Conservation (phyloP, 2,797 vertebrate species). For the Darevskia nairensis region DNA sequence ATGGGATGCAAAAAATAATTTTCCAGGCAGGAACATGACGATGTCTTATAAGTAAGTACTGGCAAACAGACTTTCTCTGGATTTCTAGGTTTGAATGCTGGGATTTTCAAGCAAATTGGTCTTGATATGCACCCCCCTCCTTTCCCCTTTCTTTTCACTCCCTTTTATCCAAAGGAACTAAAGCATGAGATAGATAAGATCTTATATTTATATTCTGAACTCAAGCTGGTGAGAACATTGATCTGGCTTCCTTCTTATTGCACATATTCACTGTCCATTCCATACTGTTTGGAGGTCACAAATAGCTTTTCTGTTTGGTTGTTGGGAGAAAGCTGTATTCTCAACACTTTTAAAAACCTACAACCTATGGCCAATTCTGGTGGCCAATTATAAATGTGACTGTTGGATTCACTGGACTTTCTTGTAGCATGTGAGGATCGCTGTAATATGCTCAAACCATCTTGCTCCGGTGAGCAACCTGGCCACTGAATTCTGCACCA, state of each 20-base stretch:
- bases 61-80: neutral
- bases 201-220: neutral
- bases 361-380: neutral
- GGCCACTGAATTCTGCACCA: too few species aligned
- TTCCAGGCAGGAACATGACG: conserved; percentile 45
- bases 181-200: neutral
- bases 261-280: neutral
- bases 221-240: neutral
- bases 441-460: too few species aligned
- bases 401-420: too few species aligned
- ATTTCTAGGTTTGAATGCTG: neutral
- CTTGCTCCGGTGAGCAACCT: too few species aligned
- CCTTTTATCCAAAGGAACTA: neutral
- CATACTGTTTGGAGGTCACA: neutral
- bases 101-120: neutral
- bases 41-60: conserved; percentile 72
- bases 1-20: conserved; percentile 42
- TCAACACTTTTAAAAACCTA: neutral
- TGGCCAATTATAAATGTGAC: neutral
- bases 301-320: neutral
- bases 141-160: neutral
- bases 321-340: neutral
- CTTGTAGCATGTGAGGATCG: neutral
- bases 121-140: neutral
- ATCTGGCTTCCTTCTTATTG: neutral